Conservation (phyloP, 1,140 invertebrate genomes). For the Lepidurus packardi region DNA sequence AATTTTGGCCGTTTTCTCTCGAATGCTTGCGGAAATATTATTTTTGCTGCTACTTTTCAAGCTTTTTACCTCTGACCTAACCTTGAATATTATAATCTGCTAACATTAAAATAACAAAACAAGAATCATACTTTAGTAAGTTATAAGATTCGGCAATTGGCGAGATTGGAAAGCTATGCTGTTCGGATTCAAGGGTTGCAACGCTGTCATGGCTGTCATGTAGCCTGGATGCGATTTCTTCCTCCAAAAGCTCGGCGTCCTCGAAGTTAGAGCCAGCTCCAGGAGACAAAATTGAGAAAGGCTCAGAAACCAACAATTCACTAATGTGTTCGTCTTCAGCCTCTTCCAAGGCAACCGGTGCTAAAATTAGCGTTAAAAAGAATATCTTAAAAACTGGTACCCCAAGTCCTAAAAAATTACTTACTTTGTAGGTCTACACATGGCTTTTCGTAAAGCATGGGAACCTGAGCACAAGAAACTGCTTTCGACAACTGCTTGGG, state of each 20-base stretch:
- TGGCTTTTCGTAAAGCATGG: neutral
- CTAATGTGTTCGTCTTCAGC: neutral
- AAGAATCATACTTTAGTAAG: neutral
- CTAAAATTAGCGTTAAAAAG: neutral
- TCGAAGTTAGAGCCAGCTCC: neutral
- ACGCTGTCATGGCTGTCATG: neutral
- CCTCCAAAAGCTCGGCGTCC: neutral
- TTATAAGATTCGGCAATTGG: neutral
- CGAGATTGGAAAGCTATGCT: too few relatives aligned
- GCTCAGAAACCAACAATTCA: neutral
- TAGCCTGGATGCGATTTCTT: neutral
- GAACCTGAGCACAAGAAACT: neutral
- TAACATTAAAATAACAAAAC: too few relatives aligned
- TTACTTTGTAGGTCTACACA: neutral
- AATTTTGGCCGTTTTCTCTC: conserved; percentile 19
- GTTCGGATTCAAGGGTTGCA: neutral
- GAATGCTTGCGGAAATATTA: neutral
- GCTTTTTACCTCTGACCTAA: neutral
- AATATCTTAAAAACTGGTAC: neutral
- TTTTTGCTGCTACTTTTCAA: neutral
- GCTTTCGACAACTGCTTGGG: conserved; percentile 1
- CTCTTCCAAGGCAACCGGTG: neutral
- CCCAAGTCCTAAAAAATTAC: neutral
- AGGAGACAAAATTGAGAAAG: neutral
- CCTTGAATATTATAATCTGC: neutral